Evolutionary conservation across 2,113 vertebrate genomes (phyloP), one percentile per base, ranked within the genome.

Genomic region (Pandion haliaetus): DNA sequence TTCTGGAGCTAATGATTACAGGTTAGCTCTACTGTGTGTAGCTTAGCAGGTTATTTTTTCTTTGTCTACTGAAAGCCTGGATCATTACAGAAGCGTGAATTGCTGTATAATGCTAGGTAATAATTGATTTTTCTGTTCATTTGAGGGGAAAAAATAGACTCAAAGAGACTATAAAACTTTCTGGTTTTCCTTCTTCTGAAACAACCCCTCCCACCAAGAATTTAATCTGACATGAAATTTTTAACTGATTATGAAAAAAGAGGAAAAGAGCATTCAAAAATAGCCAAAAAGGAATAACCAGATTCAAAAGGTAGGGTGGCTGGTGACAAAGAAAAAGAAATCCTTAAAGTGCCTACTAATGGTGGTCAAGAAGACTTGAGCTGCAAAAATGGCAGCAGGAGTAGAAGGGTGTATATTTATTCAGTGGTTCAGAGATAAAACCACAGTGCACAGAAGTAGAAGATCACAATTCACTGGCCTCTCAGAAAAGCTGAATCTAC

Each of bases 51-150:
- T 62, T 86, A 59, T 78, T 81, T 84, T 71, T 69, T 15, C 31
- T 83, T 58, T 89, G 50, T 83, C 66, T 76, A 8, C 49, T 44
- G n/a, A 82, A 42, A 92, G 26, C 4, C 32, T 89, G 61, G n/a
- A 81, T 91, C 50, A 91, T 47, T 86, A 71, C 11, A 89, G 86
- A 66, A 63, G 17, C 61, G 82, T 17, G 52, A 82, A 57, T 63
- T 84, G 5, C 45, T 67, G 20, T 32, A 55, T 59, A 80, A 57
- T 61, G 24, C 18, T 83, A 73, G 40, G 28, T 93, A 82, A 85
- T 92, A 72, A 93, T 85, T 92, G 29, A 71, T 85, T 85, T 91
- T 94, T 86, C 55, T 91, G n/a, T 79, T 87, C 65, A 59, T 82
- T 59, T 94, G 61, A 82, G 49, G 21, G 34, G 47, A 14, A 85